These are phyloP conservation scores for Clamator glandarius DNA, from an alignment of 2,797 vertebrate species.

Conservation along the genomic window DNA sequence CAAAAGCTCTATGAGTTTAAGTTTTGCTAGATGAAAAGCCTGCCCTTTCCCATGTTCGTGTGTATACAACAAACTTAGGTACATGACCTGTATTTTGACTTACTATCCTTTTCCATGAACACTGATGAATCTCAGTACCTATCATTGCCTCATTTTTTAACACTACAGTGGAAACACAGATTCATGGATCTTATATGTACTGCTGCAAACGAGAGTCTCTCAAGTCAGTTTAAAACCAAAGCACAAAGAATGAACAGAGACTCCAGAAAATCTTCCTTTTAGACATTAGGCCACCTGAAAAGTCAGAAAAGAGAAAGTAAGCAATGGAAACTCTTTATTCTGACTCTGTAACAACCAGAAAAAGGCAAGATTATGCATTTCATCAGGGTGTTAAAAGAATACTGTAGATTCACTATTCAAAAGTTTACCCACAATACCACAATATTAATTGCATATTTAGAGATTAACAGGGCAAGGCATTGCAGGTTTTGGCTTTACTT, in stretches of 20 bases:
- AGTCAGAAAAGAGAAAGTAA: slow-evolving; percentile 2
- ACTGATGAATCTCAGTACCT: neutral
- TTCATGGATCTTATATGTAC: neutral
- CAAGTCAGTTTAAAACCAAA: neutral
- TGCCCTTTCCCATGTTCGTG: neutral
- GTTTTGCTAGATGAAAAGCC: neutral
- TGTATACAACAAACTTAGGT: neutral
- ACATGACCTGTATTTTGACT: neutral
- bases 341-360: neutral
- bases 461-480: neutral
- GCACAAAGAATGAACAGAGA: neutral
- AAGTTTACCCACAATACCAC: neutral
- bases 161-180: neutral
- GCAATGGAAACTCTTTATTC: neutral
- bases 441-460: neutral
- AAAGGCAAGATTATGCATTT: neutral
- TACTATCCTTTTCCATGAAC: neutral
- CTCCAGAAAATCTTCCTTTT: neutral
- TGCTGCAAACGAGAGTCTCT: neutral
- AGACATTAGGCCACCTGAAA: neutral
- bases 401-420: neutral
- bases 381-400: neutral
- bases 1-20: neutral
- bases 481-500: neutral
- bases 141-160: neutral